phyloP scores from a whole-genome alignment of 2,113 vertebrate genomes.

The Podarcis raffonei region DNA sequence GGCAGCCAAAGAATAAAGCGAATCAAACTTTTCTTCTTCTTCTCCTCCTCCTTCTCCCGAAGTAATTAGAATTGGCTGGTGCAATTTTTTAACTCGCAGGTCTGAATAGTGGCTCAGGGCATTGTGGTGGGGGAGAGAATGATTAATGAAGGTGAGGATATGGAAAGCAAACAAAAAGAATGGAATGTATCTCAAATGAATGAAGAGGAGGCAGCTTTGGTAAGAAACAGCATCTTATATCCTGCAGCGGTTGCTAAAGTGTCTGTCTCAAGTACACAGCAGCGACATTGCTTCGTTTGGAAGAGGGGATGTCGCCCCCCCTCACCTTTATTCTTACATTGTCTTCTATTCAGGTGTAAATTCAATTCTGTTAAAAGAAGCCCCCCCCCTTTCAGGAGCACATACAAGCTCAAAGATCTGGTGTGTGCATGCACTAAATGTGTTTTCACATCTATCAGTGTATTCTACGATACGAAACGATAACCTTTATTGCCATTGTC shows the following conservation, averaged over 20 bases:
- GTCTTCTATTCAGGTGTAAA: background rate
- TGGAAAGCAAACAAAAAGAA: constrained; percentile 79
- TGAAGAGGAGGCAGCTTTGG: constrained; percentile 68
- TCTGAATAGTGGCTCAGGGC: constrained; percentile 74
- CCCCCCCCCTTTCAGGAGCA: background rate
- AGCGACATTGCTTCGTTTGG: constrained; percentile 77
- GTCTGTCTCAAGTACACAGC: constrained; percentile 74
- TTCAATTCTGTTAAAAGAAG: background rate
- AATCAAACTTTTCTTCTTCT: constrained; percentile 72
- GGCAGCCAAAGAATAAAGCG: constrained; percentile 84
- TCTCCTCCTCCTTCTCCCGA: constrained; percentile 60
- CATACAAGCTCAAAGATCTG: background rate
- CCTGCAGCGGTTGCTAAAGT: constrained; percentile 36
- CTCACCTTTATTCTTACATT: background rate
- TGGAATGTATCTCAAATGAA: constrained; percentile 85
- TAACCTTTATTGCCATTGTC: too few species aligned
- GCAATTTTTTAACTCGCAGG: constrained; percentile 78
- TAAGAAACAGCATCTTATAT: constrained; percentile 54
- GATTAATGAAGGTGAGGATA: constrained; percentile 82
- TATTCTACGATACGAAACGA: background rate
- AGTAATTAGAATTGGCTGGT: constrained; percentile 88
- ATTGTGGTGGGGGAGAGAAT: constrained; percentile 64
- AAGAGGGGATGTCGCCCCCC: background rate
- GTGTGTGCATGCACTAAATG: background rate
- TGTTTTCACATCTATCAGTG: background rate